Evolutionary conservation across 1,140 invertebrate genomes (phyloP).

Genomic region (Samia ricini): DNA sequence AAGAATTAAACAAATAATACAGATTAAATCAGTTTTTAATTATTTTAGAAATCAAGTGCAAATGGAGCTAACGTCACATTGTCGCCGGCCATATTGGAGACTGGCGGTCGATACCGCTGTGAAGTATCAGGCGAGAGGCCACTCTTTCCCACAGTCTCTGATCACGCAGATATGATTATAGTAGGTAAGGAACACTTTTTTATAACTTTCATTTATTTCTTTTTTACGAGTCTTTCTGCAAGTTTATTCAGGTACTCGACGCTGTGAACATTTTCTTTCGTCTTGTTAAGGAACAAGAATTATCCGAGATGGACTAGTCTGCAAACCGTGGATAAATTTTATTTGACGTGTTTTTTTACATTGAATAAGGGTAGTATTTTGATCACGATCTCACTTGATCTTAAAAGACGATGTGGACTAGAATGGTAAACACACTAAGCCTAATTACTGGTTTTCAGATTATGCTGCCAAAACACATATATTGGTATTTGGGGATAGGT

Average conservation of each 20-base stretch:
- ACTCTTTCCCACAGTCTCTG: constrained; percentile 90
- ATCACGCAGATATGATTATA: constrained; percentile 89
- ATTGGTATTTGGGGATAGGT: too few relatives aligned
- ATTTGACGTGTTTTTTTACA: too few relatives aligned
- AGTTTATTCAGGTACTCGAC: background rate
- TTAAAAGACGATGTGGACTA: too few relatives aligned
- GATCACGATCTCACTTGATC: too few relatives aligned
- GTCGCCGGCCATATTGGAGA: constrained; percentile 85
- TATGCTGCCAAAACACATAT: too few relatives aligned
- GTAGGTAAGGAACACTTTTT: constrained; percentile 77
- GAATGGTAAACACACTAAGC: too few relatives aligned
- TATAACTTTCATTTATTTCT: background rate
- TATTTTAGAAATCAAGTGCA: constrained; percentile 82
- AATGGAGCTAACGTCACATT: constrained; percentile 86
- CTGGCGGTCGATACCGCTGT: constrained; percentile 89
- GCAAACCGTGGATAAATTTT: background rate
- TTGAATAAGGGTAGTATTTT: too few relatives aligned
- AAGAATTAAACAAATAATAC: too few relatives aligned
- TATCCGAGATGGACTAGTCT: background rate
- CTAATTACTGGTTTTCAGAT: too few relatives aligned
- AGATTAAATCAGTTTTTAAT: background rate
- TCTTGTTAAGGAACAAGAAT: background rate
- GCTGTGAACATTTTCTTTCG: background rate
- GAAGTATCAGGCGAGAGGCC: constrained; percentile 94
- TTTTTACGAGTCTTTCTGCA: background rate